These are phyloP conservation scores for Cryptotermes secundus DNA, from an alignment of 1,140 invertebrate genomes.

Conservation along the genomic window DNA sequence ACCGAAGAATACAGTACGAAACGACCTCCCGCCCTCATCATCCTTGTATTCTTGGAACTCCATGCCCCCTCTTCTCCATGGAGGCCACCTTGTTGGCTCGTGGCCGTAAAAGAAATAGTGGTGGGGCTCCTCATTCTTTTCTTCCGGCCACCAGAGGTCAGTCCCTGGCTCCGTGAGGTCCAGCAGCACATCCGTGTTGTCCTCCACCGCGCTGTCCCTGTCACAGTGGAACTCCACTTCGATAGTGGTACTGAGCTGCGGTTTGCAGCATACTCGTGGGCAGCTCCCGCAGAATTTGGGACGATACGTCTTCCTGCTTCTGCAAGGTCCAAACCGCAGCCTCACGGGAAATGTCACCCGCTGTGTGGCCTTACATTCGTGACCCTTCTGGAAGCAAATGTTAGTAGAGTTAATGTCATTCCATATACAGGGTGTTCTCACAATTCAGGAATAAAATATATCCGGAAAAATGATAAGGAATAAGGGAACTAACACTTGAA, in stretches of 20 bases:
- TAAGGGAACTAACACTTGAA: no score
- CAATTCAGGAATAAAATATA: no score
- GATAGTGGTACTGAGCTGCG: constrained; percentile 58
- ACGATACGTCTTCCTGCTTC: constrained; percentile 59
- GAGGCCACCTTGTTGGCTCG: background rate
- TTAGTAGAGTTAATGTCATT: no score
- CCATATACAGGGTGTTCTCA: no score
- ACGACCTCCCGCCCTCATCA: background rate
- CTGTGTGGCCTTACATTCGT: constrained; percentile 64
- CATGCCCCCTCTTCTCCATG: background rate
- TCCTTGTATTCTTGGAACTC: background rate
- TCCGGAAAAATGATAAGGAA: no score
- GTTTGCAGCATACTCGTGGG: constrained; percentile 56
- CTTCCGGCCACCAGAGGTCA: constrained; percentile 23
- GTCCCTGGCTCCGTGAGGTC: background rate
- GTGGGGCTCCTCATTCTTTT: background rate
- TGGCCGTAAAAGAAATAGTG: background rate
- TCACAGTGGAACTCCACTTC: constrained; percentile 51
- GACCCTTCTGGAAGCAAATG: constrained; percentile 54
- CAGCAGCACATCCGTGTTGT: background rate
- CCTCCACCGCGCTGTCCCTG: background rate
- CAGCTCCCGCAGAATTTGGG: constrained; percentile 65
- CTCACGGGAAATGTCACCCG: constrained; percentile 52
- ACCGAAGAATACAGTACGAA: constrained; percentile 23
- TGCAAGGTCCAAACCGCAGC: constrained; percentile 61